Conservation (phyloP, 2,888 invertebrate genomes). For the Tetramorium bicarinatum region DNA sequence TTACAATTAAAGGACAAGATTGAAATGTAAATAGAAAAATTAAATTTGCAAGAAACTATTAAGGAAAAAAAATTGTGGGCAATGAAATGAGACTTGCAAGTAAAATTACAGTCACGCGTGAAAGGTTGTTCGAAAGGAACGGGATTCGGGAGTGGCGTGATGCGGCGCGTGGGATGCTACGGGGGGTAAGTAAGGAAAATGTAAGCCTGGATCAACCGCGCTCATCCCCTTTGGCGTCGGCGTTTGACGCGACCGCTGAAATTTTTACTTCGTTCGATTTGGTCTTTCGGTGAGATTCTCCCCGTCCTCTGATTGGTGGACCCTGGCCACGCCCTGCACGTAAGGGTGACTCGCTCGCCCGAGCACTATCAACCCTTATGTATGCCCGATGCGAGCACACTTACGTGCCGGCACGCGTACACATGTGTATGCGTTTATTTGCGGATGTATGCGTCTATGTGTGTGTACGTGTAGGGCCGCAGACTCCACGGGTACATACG, state of each 20-base stretch:
- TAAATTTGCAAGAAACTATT: background rate
- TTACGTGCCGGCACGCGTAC: conserved; percentile 73
- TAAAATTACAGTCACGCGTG: conserved; percentile 43
- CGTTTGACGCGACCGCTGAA: conserved; percentile 84
- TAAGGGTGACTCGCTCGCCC: conserved; percentile 81
- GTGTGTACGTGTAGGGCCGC: conserved; percentile 12
- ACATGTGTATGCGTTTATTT: conserved; percentile 54
- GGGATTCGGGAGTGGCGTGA: conserved; percentile 15
- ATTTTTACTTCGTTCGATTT: conserved; percentile 84
- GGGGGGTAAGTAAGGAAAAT: conserved; percentile 78
- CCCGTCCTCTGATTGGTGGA: conserved; percentile 82
- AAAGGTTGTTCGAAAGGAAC: conserved; percentile 29
- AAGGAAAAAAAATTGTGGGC: background rate
- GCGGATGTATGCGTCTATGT: conserved; percentile 26
- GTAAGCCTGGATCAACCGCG: conserved; percentile 82
- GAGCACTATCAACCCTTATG: conserved; percentile 83
- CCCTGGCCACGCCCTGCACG: conserved; percentile 84
- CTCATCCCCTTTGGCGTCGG: conserved; percentile 81
- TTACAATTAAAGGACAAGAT: background rate
- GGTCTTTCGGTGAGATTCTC: conserved; percentile 79
- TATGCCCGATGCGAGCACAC: conserved; percentile 79
- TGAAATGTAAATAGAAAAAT: background rate
- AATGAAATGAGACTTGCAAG: background rate
- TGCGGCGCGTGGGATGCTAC: conserved; percentile 2
- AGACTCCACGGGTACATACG: conserved; percentile 34